phyloP scores from a whole-genome alignment of 2,888 invertebrate species.

The Agrotis puta region DNA sequence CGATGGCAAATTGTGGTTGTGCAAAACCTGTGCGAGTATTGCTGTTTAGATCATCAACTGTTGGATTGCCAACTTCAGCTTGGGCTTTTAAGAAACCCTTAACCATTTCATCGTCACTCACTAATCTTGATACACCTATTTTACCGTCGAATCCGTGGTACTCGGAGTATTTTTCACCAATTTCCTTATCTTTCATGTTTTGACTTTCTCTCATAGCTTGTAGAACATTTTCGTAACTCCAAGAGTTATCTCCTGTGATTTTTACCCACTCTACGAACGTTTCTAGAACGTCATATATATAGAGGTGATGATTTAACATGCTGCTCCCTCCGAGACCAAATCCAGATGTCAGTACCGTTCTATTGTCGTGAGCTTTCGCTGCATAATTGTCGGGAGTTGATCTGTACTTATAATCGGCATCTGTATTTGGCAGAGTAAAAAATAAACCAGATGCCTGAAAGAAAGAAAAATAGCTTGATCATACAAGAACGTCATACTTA shows the following conservation, averaged over 20 bases:
- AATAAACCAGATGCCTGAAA: constrained; percentile 41
- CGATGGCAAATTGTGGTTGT: constrained; percentile 39
- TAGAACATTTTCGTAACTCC: constrained; percentile 33
- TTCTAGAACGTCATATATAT: constrained; percentile 9
- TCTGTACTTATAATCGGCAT: constrained; percentile 32
- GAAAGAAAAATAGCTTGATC: not conserved
- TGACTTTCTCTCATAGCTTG: constrained; percentile 48
- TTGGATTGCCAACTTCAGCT: constrained; percentile 47
- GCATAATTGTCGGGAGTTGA: constrained; percentile 34
- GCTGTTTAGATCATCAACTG: constrained; percentile 50
- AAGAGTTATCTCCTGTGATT: constrained; percentile 22
- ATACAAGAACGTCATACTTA: not conserved
- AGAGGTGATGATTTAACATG: constrained; percentile 42
- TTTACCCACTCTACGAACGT: constrained; percentile 34
- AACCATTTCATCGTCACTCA: not conserved
- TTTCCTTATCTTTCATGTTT: constrained; percentile 24
- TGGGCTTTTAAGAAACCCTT: constrained; percentile 49
- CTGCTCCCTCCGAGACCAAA: constrained; percentile 44
- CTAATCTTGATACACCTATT: constrained; percentile 43
- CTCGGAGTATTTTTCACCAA: constrained; percentile 8
- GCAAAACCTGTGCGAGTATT: constrained; percentile 46
- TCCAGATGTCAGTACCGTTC: constrained; percentile 47
- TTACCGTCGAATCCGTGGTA: constrained; percentile 53
- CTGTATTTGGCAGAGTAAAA: constrained; percentile 14
- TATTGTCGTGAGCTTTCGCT: constrained; percentile 28